Evolutionary conservation across 2,888 invertebrate genomes (phyloP).

Genomic region (Folsomia manolachei): DNA sequence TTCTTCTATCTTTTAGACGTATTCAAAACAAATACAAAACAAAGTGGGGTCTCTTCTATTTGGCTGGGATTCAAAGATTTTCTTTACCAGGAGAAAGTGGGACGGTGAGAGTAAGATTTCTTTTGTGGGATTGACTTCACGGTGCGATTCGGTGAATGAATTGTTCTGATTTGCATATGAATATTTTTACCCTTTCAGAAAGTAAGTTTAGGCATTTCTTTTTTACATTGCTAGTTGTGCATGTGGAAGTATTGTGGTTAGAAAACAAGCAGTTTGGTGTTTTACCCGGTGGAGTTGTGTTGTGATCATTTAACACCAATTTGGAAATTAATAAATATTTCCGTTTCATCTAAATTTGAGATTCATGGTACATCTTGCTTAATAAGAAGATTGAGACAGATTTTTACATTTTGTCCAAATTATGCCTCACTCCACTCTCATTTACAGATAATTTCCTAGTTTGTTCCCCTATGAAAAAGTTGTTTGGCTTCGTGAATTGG

Average conservation of each 20-base stretch:
- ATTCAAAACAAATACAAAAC: constrained; percentile 8
- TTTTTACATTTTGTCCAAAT: constrained; percentile 50
- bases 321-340: too few relatives aligned
- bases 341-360: constrained; percentile 13
- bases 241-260: too few relatives aligned
- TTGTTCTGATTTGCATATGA: constrained; percentile 45
- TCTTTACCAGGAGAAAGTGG: not conserved
- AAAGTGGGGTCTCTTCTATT: not conserved
- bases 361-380: too few relatives aligned
- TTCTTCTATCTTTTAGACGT: constrained; percentile 31
- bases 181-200: constrained; percentile 35
- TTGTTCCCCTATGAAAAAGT: not conserved
- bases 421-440: constrained; percentile 20
- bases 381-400: constrained; percentile 34
- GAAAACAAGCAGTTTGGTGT: too few relatives aligned
- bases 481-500: not conserved
- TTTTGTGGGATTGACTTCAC: not conserved
- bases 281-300: too few relatives aligned
- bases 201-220: not conserved
- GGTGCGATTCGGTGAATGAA: not conserved
- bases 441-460: not conserved
- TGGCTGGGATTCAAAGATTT: not conserved
- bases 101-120: not conserved
- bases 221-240: too few relatives aligned
- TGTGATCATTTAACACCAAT: too few relatives aligned